These are phyloP conservation scores for Clistopyga incitator DNA, from an alignment of 2,888 invertebrate species.

Conservation along the genomic window DNA sequence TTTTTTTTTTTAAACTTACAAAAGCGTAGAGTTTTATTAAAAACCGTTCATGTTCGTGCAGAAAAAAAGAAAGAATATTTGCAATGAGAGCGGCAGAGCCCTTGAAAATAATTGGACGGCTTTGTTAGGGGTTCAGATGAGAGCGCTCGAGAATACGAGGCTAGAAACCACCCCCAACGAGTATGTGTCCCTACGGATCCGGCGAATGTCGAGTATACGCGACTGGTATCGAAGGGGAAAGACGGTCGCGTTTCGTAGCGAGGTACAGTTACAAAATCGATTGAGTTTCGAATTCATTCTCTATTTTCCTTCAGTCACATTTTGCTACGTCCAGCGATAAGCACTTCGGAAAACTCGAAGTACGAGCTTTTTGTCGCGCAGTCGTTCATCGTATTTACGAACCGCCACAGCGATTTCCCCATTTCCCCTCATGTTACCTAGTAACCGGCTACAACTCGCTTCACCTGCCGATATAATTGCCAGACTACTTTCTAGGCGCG, in stretches of 20 bases:
- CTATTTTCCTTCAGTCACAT: background rate
- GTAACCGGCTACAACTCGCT: background rate
- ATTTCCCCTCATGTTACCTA: constrained; percentile 6
- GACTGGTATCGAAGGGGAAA: constrained; percentile 32
- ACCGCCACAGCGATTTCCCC: constrained; percentile 4
- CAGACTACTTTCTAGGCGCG: constrained; percentile 55
- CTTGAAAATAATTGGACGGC: constrained; percentile 16
- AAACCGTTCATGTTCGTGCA: background rate
- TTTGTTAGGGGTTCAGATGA: background rate
- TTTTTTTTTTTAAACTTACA: too few relatives aligned
- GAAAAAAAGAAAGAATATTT: background rate
- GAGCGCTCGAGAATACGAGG: background rate
- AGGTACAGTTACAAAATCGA: constrained; percentile 34
- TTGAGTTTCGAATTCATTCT: constrained; percentile 21
- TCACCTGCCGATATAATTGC: constrained; percentile 31
- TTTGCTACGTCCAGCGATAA: background rate
- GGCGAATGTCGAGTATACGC: constrained; percentile 39
- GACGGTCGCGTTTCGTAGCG: constrained; percentile 22
- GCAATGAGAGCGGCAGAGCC: background rate
- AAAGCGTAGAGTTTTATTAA: too few relatives aligned
- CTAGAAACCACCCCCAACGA: constrained; percentile 27
- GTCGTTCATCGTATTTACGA: background rate
- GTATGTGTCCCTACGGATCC: constrained; percentile 14
- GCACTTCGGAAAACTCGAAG: constrained; percentile 5
- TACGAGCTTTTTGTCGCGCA: background rate